Percentiles rank a stretch among this genome's conserved stretches.
phyloP scores from a whole-genome alignment of 2,888 invertebrate genomes.

The Oscheius sp. region DNA sequence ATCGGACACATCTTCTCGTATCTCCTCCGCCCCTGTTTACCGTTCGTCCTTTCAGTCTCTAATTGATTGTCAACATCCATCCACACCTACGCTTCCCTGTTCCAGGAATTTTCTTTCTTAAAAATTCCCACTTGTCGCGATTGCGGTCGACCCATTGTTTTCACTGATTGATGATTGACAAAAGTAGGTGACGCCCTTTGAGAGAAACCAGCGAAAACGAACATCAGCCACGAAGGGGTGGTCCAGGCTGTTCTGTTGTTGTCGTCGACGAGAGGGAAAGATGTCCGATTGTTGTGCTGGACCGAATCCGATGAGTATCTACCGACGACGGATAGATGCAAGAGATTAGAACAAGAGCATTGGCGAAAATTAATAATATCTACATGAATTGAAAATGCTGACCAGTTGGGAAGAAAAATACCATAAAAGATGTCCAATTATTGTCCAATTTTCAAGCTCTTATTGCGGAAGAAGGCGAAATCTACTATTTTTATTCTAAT shows the following conservation, averaged over 20 bases:
- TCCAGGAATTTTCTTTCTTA: background rate
- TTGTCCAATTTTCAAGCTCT: no score
- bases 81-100: slow-evolving; percentile 18
- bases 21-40: slow-evolving; percentile 16
- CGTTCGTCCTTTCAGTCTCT: background rate
- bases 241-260: background rate
- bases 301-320: no score
- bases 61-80: slow-evolving; percentile 12
- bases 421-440: no score
- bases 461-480: no score
- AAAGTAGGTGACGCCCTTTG: slow-evolving; percentile 33
- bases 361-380: background rate
- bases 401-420: no score
- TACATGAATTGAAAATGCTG: no score
- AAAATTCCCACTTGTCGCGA: background rate
- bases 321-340: no score
- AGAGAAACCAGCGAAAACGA: background rate
- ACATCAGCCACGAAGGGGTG: background rate
- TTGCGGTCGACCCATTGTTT: slow-evolving; percentile 25
- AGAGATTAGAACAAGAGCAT: background rate
- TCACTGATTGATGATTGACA: slow-evolving; percentile 35
- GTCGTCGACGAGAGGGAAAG: no score
- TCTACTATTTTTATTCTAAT: no score
- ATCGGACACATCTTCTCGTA: slow-evolving; percentile 9
- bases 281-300: no score